Evolutionary conservation across 2,797 vertebrate genomes (phyloP).

Genomic region (Sandelia bainsii): DNA sequence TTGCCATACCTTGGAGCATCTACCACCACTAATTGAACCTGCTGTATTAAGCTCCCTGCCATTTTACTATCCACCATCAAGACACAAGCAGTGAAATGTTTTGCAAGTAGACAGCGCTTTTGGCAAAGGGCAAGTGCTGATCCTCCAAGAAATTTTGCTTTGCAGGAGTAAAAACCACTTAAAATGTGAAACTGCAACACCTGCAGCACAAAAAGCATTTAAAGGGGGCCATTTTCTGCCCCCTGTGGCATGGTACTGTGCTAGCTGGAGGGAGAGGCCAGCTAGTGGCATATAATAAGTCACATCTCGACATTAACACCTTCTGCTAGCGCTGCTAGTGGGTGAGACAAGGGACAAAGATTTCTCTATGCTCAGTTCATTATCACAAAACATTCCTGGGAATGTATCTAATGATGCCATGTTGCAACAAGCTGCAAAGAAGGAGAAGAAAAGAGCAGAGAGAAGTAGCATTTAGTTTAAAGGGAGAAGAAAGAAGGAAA

Average conservation of each 20-base stretch:
- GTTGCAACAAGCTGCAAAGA: constrained; percentile 31
- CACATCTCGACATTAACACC: constrained; percentile 53
- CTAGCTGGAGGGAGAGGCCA: constrained; percentile 24
- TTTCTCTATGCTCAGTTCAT: constrained; percentile 56
- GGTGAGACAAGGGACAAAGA: constrained; percentile 34
- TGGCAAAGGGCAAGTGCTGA: constrained; percentile 18
- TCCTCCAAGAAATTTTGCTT: constrained; percentile 24
- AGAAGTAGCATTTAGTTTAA: background rate
- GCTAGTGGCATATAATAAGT: constrained; percentile 46
- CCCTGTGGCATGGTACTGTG: constrained; percentile 13
- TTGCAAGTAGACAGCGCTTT: constrained; percentile 10
- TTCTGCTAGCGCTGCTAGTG: constrained; percentile 27
- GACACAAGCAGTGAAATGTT: constrained; percentile 6
- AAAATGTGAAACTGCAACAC: constrained; percentile 63
- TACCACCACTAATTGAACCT: constrained; percentile 61
- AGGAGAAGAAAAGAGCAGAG: constrained; percentile 1
- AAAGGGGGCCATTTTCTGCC: constrained; percentile 51
- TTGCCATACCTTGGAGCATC: constrained; percentile 48
- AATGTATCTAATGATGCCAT: constrained; percentile 60
- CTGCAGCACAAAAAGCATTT: constrained; percentile 59
- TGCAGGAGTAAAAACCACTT: constrained; percentile 47
- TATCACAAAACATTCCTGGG: constrained; percentile 51
- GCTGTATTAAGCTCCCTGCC: constrained; percentile 38
- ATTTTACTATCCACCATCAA: constrained; percentile 37
- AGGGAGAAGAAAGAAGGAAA: background rate